Evolutionary conservation across 2,113 vertebrate genomes (phyloP).

Genomic region (Ardeotis arabs): DNA sequence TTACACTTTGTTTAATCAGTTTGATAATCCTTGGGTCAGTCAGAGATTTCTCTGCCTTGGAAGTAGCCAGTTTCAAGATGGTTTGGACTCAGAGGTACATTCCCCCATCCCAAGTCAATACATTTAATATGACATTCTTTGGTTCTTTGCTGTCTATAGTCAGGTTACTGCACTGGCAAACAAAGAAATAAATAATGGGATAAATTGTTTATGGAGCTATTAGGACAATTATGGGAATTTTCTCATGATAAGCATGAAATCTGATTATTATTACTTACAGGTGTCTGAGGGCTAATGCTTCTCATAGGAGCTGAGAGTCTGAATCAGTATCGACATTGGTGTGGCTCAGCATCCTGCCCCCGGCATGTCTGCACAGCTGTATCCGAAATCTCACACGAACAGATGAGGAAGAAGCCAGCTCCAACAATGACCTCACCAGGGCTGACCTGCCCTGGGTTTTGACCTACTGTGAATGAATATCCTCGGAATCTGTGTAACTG

Average conservation of each 20-base stretch:
- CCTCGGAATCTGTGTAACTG: not conserved
- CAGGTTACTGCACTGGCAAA: not conserved
- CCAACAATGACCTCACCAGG: not conserved
- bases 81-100: not conserved
- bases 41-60: not conserved
- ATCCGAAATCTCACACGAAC: not conserved
- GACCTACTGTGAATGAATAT: not conserved
- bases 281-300: not conserved
- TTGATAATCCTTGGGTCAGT: not conserved
- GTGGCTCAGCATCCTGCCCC: not conserved
- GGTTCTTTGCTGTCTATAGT: not conserved
- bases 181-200: not conserved
- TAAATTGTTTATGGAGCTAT: not conserved
- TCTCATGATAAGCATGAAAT: not conserved
- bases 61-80: not conserved
- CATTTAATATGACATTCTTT: not conserved
- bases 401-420: not conserved
- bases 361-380: not conserved
- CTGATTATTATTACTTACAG: not conserved
- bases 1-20: not conserved
- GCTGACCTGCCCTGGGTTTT: not conserved
- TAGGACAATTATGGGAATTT: not conserved
- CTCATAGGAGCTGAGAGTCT: not conserved
- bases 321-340: rapidly evolving
- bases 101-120: not conserved